Percentiles rank a stretch among this genome's conserved stretches.
These are phyloP conservation scores for Allobates femoralis DNA, from an alignment of 2,797 vertebrate species.

Conservation along the genomic window DNA sequence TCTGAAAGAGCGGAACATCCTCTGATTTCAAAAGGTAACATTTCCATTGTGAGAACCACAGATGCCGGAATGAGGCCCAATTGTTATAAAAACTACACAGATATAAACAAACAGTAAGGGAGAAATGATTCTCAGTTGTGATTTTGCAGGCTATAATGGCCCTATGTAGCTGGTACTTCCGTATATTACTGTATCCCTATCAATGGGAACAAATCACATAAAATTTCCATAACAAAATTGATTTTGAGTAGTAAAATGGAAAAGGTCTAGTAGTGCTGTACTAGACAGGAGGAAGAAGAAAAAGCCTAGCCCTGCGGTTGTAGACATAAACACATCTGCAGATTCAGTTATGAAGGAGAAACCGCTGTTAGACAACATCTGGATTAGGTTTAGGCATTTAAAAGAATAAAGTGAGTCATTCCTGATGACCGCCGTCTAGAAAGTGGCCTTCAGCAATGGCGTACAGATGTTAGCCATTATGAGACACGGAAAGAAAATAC, in stretches of 20 bases:
- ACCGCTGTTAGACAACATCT: constrained; percentile 37
- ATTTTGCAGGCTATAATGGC: too few relatives aligned
- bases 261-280: background rate
- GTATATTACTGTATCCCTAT: too few relatives aligned
- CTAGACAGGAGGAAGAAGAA: constrained; percentile 20
- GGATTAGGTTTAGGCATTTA: constrained; percentile 33
- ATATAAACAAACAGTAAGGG: too few relatives aligned
- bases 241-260: too few relatives aligned
- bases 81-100: too few relatives aligned
- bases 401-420: background rate
- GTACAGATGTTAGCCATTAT: constrained; percentile 25
- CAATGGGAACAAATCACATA: too few relatives aligned
- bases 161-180: too few relatives aligned
- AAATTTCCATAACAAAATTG: background rate
- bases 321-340: constrained; percentile 35
- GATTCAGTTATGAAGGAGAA: background rate
- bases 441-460: background rate
- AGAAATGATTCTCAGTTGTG: too few relatives aligned
- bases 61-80: too few relatives aligned
- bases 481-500: background rate
- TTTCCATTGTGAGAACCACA: too few relatives aligned
- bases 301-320: background rate
- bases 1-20: too few relatives aligned
- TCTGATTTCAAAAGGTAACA: too few relatives aligned
- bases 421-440: background rate